Conservation (phyloP, 23 tunicate species). For the Oikopleura albicans region DNA sequence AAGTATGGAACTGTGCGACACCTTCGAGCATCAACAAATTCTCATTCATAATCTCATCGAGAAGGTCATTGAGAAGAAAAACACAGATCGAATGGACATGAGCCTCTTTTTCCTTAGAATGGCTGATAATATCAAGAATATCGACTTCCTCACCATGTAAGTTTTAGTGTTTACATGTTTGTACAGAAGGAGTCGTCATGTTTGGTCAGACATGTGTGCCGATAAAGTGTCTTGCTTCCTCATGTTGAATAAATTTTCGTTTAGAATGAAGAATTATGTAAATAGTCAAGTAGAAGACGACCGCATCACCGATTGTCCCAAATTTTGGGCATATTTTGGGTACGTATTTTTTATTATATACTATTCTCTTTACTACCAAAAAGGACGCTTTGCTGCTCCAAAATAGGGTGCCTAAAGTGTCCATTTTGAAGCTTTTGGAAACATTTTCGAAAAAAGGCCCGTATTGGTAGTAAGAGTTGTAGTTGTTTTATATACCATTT, state of each 20-base stretch:
- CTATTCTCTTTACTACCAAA: no score
- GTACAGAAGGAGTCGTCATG: background rate
- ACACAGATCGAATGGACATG: background rate
- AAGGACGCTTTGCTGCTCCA: no score
- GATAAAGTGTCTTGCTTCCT: no score
- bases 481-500: no score
- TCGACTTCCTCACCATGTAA: background rate
- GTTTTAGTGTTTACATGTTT: background rate
- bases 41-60: background rate
- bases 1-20: background rate
- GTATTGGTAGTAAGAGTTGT: no score
- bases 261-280: background rate
- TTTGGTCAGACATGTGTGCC: no score
- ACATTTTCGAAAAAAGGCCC: no score
- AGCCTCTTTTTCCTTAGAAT: background rate
- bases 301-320: constrained; percentile 3
- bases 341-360: no score
- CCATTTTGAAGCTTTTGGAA: no score
- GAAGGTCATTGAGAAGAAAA: background rate
- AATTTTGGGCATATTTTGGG: background rate
- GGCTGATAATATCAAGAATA: background rate
- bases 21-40: background rate
- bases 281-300: background rate
- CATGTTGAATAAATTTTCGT: no score
- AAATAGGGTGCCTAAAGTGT: no score